phyloP scores from a whole-genome alignment of 2,797 vertebrate species.

The Sternarchorhynchus goeldii region DNA sequence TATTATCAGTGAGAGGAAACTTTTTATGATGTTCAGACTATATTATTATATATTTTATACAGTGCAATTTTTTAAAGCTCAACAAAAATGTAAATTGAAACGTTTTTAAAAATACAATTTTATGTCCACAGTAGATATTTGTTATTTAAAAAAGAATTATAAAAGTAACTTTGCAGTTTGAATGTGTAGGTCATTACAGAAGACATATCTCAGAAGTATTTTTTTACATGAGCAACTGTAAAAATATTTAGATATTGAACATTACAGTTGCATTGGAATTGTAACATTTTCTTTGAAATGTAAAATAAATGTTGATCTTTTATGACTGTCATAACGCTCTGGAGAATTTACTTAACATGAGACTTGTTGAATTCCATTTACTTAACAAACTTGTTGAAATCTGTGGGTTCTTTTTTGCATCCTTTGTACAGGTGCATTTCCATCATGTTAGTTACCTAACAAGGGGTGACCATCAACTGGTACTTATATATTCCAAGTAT shows the following conservation, averaged over 20 bases:
- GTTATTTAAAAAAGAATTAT: neutral
- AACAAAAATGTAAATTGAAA: neutral
- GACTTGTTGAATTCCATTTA: neutral
- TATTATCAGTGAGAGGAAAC: neutral
- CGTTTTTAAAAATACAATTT: neutral
- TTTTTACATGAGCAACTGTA: slow-evolving; percentile 5
- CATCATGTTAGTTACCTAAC: too few relatives aligned
- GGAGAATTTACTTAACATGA: neutral
- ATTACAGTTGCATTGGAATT: neutral
- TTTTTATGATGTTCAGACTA: neutral
- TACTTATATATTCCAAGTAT: too few relatives aligned
- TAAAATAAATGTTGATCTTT: slow-evolving; percentile 2
- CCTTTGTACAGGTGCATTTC: too few relatives aligned
- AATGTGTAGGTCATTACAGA: too few relatives aligned
- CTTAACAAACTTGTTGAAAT: too few relatives aligned
- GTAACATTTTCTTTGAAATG: slow-evolving; percentile 11
- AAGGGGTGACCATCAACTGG: too few relatives aligned
- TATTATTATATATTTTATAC: slow-evolving; percentile 1
- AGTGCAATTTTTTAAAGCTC: neutral
- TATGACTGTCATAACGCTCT: neutral
- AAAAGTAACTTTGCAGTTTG: neutral
- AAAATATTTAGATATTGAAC: slow-evolving; percentile 1
- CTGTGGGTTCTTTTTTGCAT: too few relatives aligned
- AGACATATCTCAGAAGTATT: slow-evolving; percentile 3
- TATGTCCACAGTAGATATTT: neutral